Evolutionary conservation across 2,113 vertebrate genomes (phyloP).

Genomic region (Strix aluco): DNA sequence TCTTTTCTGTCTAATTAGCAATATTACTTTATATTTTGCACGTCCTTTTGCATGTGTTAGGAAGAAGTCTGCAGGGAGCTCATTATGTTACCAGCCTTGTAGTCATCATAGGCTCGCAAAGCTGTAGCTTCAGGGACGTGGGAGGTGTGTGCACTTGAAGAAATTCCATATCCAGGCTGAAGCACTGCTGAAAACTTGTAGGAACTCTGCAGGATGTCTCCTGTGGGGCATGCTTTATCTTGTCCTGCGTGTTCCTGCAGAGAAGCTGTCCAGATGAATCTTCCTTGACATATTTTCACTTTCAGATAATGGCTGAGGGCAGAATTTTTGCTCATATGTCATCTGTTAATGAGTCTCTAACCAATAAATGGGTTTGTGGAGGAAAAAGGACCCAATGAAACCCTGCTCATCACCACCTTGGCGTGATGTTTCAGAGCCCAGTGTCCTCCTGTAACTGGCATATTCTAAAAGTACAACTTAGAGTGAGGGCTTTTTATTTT

Average conservation of each 20-base stretch:
- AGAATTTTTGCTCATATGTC: background rate
- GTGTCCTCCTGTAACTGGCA: background rate
- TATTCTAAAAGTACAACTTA: background rate
- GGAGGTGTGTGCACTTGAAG: background rate
- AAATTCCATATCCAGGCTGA: background rate
- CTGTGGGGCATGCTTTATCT: background rate
- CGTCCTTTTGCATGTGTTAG: background rate
- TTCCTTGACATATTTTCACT: background rate
- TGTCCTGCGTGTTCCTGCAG: background rate
- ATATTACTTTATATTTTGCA: conserved; percentile 27
- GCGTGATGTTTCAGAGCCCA: background rate
- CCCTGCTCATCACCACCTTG: background rate
- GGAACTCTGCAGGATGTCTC: background rate
- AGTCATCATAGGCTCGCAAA: background rate
- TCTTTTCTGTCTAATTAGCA: conserved; percentile 44
- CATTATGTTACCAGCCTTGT: conserved; percentile 33
- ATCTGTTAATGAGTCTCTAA: background rate
- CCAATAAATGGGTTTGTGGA: background rate
- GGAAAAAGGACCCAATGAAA: background rate
- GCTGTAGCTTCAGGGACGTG: background rate
- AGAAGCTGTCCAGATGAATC: background rate
- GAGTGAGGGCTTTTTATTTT: background rate
- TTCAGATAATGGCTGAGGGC: background rate
- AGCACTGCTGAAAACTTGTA: background rate
- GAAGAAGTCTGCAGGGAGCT: conserved; percentile 45